Percentiles rank a stretch among this genome's conserved stretches.
phyloP scores from a whole-genome alignment of 2,113 vertebrate genomes.

The Rhinoderma darwinii region DNA sequence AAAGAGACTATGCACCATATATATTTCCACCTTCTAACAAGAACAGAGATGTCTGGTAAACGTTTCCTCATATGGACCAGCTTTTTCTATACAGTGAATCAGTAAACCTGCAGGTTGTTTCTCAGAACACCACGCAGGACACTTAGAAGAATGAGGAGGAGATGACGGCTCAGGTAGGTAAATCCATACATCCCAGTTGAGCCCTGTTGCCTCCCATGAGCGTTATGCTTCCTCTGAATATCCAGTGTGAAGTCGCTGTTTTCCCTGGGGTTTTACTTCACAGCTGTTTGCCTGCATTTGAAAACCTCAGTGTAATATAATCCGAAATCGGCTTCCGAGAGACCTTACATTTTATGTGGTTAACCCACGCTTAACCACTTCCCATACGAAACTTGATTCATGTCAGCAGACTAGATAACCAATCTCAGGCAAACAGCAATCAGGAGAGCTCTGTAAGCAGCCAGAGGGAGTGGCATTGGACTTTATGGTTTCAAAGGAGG shows the following conservation, averaged over 20 bases:
- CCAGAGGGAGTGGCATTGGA: not conserved
- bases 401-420: not conserved
- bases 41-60: not conserved
- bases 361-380: constrained; percentile 18
- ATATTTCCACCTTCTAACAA: too few relatives aligned
- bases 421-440: not conserved
- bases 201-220: constrained; percentile 28
- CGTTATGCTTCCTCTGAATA: constrained; percentile 31
- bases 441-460: not conserved
- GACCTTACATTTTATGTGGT: constrained; percentile 42
- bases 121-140: not conserved
- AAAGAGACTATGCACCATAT: too few relatives aligned
- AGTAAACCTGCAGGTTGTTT: not conserved
- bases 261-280: constrained; percentile 38
- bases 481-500: not conserved
- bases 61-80: not conserved
- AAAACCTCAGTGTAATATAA: constrained; percentile 48
- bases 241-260: not conserved
- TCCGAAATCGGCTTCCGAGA: constrained; percentile 23
- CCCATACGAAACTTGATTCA: not conserved
- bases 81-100: too few relatives aligned
- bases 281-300: constrained; percentile 34
- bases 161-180: not conserved
- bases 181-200: not conserved
- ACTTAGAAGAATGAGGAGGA: not conserved